These are phyloP conservation scores for Aplocera efformata DNA, from an alignment of 2,888 invertebrate genomes.

Conservation along the genomic window DNA sequence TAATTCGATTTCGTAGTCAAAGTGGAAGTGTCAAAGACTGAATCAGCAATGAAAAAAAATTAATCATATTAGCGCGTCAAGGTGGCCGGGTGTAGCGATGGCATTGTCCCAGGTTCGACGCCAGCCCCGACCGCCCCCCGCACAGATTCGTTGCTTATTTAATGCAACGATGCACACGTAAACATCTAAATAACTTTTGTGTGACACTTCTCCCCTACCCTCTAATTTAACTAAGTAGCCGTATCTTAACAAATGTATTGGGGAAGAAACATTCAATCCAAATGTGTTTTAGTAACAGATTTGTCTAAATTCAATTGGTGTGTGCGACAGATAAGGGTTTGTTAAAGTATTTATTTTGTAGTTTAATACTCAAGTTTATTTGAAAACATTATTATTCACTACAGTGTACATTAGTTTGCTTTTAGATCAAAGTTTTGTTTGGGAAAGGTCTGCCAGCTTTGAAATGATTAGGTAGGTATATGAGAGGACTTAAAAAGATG, in stretches of 20 bases:
- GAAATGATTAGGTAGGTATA: no score
- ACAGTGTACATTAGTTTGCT: no score
- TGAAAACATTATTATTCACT: no score
- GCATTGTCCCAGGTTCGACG: conserved; percentile 66
- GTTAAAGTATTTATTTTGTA: neutral
- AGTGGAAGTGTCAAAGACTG: conserved; percentile 43
- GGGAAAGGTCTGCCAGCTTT: no score
- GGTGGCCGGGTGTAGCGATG: conserved; percentile 66
- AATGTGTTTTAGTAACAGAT: conserved; percentile 57
- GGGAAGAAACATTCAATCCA: conserved; percentile 62
- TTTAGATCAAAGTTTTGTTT: no score
- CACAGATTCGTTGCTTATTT: conserved; percentile 77
- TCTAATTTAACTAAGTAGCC: conserved; percentile 79
- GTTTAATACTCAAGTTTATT: no score
- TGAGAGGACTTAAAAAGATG: no score
- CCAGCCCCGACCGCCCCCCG: conserved; percentile 56
- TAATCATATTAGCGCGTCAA: conserved; percentile 59
- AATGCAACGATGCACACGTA: conserved; percentile 79
- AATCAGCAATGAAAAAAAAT: conserved; percentile 30
- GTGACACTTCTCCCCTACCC: conserved; percentile 75
- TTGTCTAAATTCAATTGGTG: conserved; percentile 37
- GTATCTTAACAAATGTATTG: conserved; percentile 73
- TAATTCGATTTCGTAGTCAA: conserved; percentile 32
- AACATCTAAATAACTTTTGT: conserved; percentile 81
- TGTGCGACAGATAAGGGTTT: conserved; percentile 7